Evolutionary conservation across 2,797 vertebrate genomes (phyloP), one percentile per base, ranked within the genome.

Genomic region (Taeniopygia guttata): DNA sequence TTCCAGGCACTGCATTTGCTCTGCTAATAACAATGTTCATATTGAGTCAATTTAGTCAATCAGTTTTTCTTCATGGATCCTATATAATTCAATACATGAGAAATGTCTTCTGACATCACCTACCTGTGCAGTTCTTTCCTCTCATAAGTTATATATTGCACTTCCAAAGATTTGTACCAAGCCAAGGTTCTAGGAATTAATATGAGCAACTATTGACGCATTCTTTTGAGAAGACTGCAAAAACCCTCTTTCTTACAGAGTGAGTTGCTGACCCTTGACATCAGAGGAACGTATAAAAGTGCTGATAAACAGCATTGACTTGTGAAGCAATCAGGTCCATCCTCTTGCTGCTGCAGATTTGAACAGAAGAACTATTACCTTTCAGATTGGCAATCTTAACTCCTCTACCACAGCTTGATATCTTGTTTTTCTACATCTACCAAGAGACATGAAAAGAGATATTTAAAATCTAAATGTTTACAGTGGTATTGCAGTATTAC

Each of bases 351-450:
- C 51, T 72, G 54, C 14, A 32, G 45, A 93, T 83, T 82, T 84
- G 27, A 96, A 62, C 30, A 74, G 60, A 88, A 51, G 81, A 91
- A 8, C 30, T 27, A 38, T 73, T 85, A 42, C 42, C 18, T 79
- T 87, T 68, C 75, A 60, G 49, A 78, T 19, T 58, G 45, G 9
- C 70, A 89, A 55, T 17, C 9, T 4, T 58, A 91, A 88, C n/a
- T 84, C 70, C 94, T 88, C 91, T 76, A 81, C 84, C 45, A 87
- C 66, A 93, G 78, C 59, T 55, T 83, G 92, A 81, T 46, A 27
- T 38, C 84, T 93, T 79, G 51, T 81, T 87, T 68, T 26, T 63
- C 85, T 84, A 49, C 5, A 23, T 87, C 19, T 45, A 30, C 49
- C 43, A 68, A 58, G 25, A 83, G 26, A 66, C n/a, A 43, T 82